Conservation (phyloP, 2,113 vertebrate genomes). For the Dendropsophus ebraccatus region DNA sequence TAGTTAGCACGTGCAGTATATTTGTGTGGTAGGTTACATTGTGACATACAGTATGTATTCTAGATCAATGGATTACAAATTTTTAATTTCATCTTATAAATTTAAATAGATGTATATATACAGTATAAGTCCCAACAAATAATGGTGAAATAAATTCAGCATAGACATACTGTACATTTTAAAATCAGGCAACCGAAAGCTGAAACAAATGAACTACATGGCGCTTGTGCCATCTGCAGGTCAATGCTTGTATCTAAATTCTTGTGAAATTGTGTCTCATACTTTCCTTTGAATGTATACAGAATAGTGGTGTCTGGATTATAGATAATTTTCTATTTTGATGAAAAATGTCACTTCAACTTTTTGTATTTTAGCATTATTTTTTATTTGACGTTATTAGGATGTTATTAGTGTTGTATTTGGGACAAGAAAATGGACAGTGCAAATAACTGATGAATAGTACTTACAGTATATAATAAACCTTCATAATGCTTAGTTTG, state of each 20-base stretch:
- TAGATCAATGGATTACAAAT: not conserved
- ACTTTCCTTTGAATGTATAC: not conserved
- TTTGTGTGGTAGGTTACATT: not conserved
- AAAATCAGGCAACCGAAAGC: not conserved
- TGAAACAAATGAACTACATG: constrained; percentile 77
- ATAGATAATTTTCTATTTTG: not conserved
- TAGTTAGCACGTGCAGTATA: not conserved
- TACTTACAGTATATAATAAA: too few relatives aligned
- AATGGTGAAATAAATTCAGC: not conserved
- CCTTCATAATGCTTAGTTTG: too few relatives aligned
- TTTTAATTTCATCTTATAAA: not conserved
- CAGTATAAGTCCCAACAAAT: too few relatives aligned
- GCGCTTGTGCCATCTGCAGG: constrained; percentile 95
- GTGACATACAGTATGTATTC: not conserved
- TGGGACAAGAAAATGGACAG: not conserved
- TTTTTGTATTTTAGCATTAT: not conserved
- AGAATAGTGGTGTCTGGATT: not conserved
- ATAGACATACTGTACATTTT: not conserved
- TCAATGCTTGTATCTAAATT: constrained; percentile 59
- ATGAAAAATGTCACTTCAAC: not conserved
- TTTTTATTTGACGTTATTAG: not conserved
- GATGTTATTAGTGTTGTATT: not conserved
- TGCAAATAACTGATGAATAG: too few relatives aligned
- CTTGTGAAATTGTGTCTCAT: not conserved
- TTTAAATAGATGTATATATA: not conserved